Evolutionary conservation across 2,113 vertebrate species (phyloP).

Genomic region (Tupaia tana): DNA sequence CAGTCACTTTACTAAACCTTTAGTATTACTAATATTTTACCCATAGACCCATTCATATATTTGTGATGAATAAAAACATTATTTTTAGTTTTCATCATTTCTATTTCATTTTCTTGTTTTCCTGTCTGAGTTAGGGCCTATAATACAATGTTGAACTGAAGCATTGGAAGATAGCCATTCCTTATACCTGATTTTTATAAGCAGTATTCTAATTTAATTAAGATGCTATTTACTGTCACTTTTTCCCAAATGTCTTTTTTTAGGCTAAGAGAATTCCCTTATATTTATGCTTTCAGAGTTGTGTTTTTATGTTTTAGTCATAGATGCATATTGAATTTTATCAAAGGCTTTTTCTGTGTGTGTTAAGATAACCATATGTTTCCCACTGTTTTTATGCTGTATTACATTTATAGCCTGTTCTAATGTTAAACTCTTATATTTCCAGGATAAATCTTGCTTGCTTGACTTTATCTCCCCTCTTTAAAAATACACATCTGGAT

Average conservation of each 20-base stretch:
- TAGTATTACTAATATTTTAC: background rate
- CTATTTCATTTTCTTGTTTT: background rate
- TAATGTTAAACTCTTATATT: background rate
- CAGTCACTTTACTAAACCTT: background rate
- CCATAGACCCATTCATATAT: background rate
- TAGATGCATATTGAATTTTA: background rate
- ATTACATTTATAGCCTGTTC: background rate
- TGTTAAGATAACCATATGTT: fast-evolving
- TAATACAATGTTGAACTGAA: background rate
- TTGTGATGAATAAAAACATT: background rate
- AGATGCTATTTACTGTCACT: background rate
- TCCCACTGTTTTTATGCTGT: background rate
- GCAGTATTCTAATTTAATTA: background rate
- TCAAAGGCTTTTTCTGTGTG: background rate
- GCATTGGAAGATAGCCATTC: background rate
- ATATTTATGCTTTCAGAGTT: background rate
- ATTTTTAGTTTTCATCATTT: background rate
- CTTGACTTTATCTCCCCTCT: background rate
- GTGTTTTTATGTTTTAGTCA: background rate
- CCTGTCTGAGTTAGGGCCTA: background rate
- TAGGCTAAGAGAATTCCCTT: background rate
- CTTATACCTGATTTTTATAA: background rate
- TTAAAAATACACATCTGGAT: constrained; percentile 63
- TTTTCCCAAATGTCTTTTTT: background rate
- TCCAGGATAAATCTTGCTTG: background rate